Base-by-base conservation (phyloP, 2,888 invertebrate species). In the Byasa hedistus region DNA sequence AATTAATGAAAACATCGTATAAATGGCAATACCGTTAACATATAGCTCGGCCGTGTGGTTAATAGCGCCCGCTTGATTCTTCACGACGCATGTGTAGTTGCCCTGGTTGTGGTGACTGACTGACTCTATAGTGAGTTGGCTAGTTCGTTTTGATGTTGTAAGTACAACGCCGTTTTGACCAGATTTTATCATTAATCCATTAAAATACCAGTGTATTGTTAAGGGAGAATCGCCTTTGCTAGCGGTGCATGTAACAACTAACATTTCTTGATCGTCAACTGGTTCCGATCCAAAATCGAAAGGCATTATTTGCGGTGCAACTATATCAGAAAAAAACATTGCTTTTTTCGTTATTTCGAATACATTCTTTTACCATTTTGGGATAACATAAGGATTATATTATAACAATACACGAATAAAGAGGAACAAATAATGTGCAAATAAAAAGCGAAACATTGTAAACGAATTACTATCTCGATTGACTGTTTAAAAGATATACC, bases 211-310 rank as follows among this genome's bases (percentile, higher is more conserved):
- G 60, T 92, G 92, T 68, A 97, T 95, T 72, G 93, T 93, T 68
- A 97, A 89, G 15, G 97, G 97, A 70, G 94, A 84, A 82, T 97
- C 97, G 44, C 97, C 96, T 83, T 95, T 95, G 73, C 93, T 93
- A 27, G 95, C 95, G 54, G 94, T 93, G 82, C 96, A 96, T 63
- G 93, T 93, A 21, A 94, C 93, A 24, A 95, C 94, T 44, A 94
- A 93, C 86, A 94, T 92, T 76, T 95, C 95, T 72, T 94, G 93
- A 72, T 94, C 94, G 78, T 95, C 94, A 68, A 94, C 92, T 64
- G 93, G 93, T 70, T 94, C 94, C 65, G 93, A 92, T 69, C 95
- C 96, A 75, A 96, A 95, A 78, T 93, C 93, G 79, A 96, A 95
- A 55, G 94, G 94, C 75, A 94, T 93, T 75, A 96, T 94, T 92